phyloP scores from a whole-genome alignment of 1,140 invertebrate genomes.

The Phocides pigmalion region DNA sequence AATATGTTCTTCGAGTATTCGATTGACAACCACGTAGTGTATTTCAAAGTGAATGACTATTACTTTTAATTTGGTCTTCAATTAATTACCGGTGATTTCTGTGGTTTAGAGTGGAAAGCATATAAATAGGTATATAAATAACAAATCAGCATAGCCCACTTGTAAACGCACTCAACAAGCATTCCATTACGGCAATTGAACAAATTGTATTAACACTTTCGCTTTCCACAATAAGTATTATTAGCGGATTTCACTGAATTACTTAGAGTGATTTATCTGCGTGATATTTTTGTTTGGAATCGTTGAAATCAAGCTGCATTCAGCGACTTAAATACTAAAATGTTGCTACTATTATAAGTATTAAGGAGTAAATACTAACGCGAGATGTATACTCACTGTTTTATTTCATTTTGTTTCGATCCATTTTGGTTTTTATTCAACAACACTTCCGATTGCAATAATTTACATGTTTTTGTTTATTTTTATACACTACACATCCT shows the following conservation, averaged over 20 bases:
- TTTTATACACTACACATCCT: too few relatives aligned
- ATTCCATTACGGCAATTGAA: neutral
- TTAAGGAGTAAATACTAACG: too few relatives aligned
- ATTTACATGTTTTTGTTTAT: too few relatives aligned
- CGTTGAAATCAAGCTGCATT: neutral
- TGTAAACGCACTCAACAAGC: neutral
- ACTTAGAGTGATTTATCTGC: neutral
- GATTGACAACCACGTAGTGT: slow-evolving; percentile 2
- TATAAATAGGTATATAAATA: neutral
- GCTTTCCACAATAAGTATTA: neutral
- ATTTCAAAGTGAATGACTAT: neutral
- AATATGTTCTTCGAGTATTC: neutral
- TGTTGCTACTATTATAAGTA: too few relatives aligned
- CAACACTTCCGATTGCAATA: too few relatives aligned
- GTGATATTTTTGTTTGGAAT: neutral
- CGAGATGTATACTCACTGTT: too few relatives aligned
- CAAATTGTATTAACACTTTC: neutral
- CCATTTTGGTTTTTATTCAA: too few relatives aligned
- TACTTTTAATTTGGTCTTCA: slow-evolving; percentile 16
- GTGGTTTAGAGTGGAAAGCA: neutral
- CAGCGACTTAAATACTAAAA: neutral
- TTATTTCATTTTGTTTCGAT: too few relatives aligned
- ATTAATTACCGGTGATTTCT: slow-evolving; percentile 4
- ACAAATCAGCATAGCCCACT: neutral
- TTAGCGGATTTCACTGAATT: neutral